Conservation (phyloP, 2,888 invertebrate genomes). For the Andrena bucephala region DNA sequence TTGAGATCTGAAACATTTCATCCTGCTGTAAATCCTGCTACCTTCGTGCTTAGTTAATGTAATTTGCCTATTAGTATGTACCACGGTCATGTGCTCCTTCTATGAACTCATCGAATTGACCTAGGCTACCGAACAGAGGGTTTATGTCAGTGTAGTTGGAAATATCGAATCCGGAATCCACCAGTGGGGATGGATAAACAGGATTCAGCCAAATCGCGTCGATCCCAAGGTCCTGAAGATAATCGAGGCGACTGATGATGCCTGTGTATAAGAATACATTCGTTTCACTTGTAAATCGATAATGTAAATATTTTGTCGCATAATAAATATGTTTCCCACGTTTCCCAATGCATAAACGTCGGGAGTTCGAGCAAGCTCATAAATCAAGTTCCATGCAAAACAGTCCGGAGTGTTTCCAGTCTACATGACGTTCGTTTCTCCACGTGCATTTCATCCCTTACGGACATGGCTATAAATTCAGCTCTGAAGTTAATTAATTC, state of each 20-base stretch:
- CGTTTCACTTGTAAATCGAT: not conserved
- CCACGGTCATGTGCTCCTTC: slow-evolving; percentile 72
- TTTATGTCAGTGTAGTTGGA: slow-evolving; percentile 72
- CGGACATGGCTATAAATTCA: too few species aligned
- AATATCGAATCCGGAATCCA: slow-evolving; percentile 76
- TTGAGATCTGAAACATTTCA: slow-evolving; percentile 72
- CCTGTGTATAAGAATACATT: slow-evolving; percentile 62
- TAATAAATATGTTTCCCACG: not conserved
- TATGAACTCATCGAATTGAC: slow-evolving; percentile 73
- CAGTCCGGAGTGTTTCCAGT: not conserved
- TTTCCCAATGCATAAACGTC: not conserved
- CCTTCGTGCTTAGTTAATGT: not conserved
- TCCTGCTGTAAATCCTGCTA: not conserved
- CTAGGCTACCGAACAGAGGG: slow-evolving; percentile 72
- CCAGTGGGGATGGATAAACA: slow-evolving; percentile 74
- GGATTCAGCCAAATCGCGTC: slow-evolving; percentile 77
- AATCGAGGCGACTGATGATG: slow-evolving; percentile 74
- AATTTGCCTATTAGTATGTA: slow-evolving; percentile 37
- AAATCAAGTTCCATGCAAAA: not conserved
- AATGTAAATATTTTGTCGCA: not conserved
- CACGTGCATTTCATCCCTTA: too few species aligned
- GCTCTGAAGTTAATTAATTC: not conserved
- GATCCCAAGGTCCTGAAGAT: slow-evolving; percentile 73
- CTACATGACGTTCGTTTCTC: not conserved
- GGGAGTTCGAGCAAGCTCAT: not conserved